Evolutionary conservation across 1,140 invertebrate species (phyloP), one percentile per base, ranked within the genome.

Genomic region (Lethocerus indicus): DNA sequence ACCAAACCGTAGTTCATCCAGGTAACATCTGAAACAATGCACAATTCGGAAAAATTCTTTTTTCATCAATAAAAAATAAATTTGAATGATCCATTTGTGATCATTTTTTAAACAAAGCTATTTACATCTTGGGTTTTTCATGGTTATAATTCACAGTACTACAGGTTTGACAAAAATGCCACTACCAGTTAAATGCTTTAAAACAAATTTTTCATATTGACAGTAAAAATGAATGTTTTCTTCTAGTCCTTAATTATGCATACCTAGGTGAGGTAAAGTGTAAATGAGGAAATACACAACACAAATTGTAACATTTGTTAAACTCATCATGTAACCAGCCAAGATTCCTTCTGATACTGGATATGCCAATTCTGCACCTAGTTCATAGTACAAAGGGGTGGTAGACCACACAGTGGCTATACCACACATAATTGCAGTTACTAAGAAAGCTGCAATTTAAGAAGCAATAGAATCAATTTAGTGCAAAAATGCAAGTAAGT

Each of bases 281-380:
- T 53, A 53, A 14, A 53, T 29, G 7, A 40, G 41, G 16, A 54
- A 24, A 32, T 55, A 55, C 13, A 55, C 42, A 40, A 53, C 23
- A 40, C 37, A 50, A 36, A 45, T 32, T 20, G 46, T 37, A 28
- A 39, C 12, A 45, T 55, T 55, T 24, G 71, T 51, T 60, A 65
- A 36, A 63, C 47, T 45, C 68, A 64, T 68, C 56, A 71, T 61
- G 54, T 65, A 64, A 20, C 67, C 67, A 5, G 65, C 65, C 20
- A 69, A 64, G 13, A 71, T 59, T 2, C 64, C 67, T 58, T 72
- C 71, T 2, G 67, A 63, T 2, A 71, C 59, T 1, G 71, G 71
- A 57, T 67, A 71, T 9, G 66, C 63, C 12, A 67, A 60, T 60
- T 73, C 71, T 21, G 67, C 66, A 3, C 64, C 64, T 26, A 72